Base-by-base conservation (phyloP, 2,888 invertebrate species). In the Drosophila tripunctata region DNA sequence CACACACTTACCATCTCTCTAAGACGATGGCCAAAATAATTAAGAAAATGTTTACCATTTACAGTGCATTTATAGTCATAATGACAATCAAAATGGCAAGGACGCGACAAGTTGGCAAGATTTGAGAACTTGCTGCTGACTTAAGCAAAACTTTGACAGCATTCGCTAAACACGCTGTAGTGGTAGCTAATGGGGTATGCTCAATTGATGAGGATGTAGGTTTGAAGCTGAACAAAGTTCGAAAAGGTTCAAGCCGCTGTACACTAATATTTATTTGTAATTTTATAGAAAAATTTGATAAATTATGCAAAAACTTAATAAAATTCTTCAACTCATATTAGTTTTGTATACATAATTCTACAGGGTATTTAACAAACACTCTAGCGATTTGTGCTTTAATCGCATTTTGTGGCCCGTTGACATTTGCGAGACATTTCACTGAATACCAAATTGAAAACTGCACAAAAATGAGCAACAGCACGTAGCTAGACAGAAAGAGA, bases 31-130 rank as follows among this genome's bases (percentile, higher is more conserved):
- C 38, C 65, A 60, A 80, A 79, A 85, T 85, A 85, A 83, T 83
- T 85, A 85, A 75, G 80, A 78, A 81, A 84, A 77, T 81, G 76
- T 78, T 78, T 78, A 65, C 63, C 74, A 68, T 57, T 56, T 55
- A 24, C 41, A 56, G 38, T 56, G 67, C 71, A 72, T 68, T 68
- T 65, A 51, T 57, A 35, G 55, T 27, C 55, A 70, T 67, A 70
- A 75, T 74, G 67, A 67, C 75, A 75, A 71, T 67, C 36, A 44
- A 56, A 74, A 56, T 43, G 54, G 54, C 21, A 21, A 10, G 7
- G 7, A 17, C 31, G 24, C 15, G n/a, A 22, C 47, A 56, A 48
- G 61, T 67, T 66, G 21, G 19, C 54, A 67, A 51, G 58, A 65
- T 65, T 66, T n/a, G 12, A 44, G 36, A 51, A 55, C 54, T 52